Base-by-base conservation (phyloP, 2,888 invertebrate species). In the Augochlorella aurata region DNA sequence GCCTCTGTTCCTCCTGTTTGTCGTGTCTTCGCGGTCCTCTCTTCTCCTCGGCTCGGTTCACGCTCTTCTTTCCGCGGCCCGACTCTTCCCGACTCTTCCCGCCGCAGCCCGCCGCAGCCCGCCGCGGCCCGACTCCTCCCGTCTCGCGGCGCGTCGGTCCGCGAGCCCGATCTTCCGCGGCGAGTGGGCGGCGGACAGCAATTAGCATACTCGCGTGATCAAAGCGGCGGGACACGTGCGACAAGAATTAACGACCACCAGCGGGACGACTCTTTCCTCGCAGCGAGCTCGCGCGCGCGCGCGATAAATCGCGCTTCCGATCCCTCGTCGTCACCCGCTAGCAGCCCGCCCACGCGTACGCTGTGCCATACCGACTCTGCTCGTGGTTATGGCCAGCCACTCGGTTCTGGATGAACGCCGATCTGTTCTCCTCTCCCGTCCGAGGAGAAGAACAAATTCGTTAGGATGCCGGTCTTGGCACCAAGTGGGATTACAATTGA, bases 121-220 rank as follows among this genome's bases (percentile, higher is more conserved):
- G 50, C 50, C 14, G 7, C 29, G n/a, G 9, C n/a, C 50, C 49
- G 16, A 21, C 24, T 67, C 10, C n/a, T 49, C 71, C 69, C 63
- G 67, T 71, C 70, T 58, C 44, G 38, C 44, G 5, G 65, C 16
- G 1, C 50, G 50, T 50, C 50, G 5, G 38, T 54, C 5, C 54
- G 21, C 24, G 58, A 58, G 58, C 16, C 8, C 24, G 58, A 58
- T 58, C 58, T 24, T 70, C 75, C 74, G 72, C 65, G 72, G 72
- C 79, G 87, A 87, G 87, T 87, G 81, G 87, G 87, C 83, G 87
- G 85, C 81, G 87, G 81, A 82, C 83, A 83, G 81, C 89, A 89
- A 89, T 89, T 89, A 89, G 88, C 88, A 89, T 89, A 89, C 87
- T 83, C 87, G 86, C 86, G 84, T 86, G 89, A 89, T 88, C 88